Percentiles rank a stretch among this genome's conserved stretches.
phyloP scores from a whole-genome alignment of 1,140 invertebrate species.

The Oncopeltus fasciatus region DNA sequence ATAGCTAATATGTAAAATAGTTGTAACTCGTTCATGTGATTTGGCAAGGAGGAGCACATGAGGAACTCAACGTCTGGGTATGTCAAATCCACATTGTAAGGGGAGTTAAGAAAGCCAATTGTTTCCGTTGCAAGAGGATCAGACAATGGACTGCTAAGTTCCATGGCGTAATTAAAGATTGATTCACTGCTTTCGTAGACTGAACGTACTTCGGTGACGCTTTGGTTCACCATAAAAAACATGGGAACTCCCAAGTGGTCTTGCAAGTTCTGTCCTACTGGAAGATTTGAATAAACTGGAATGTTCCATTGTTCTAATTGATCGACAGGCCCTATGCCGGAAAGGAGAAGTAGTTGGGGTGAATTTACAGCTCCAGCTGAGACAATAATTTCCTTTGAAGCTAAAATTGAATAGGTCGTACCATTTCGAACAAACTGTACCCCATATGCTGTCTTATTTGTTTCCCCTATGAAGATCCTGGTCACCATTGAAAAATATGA shows the following conservation, averaged over 20 bases:
- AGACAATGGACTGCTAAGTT: not conserved
- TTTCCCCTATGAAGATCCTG: constrained; percentile 50
- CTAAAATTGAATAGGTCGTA: constrained; percentile 19
- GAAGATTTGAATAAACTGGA: constrained; percentile 34
- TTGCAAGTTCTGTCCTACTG: constrained; percentile 42
- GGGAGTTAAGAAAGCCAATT: not conserved
- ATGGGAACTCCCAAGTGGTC: constrained; percentile 35
- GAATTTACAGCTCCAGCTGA: constrained; percentile 53
- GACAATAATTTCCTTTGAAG: constrained; percentile 46
- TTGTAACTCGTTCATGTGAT: not conserved
- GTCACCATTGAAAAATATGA: constrained; percentile 52
- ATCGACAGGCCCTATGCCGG: constrained; percentile 48
- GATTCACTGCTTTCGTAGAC: not conserved
- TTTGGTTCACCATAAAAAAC: not conserved
- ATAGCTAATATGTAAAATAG: not conserved
- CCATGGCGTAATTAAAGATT: not conserved
- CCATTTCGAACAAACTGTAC: constrained; percentile 39
- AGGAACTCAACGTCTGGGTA: not conserved
- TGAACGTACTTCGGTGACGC: not conserved
- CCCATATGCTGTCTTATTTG: constrained; percentile 37
- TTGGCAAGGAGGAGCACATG: not conserved
- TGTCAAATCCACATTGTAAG: not conserved
- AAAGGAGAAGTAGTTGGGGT: constrained; percentile 56
- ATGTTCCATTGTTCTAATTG: constrained; percentile 37
- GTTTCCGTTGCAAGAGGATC: not conserved